Evolutionary conservation across 2,888 invertebrate genomes (phyloP), one percentile per base, ranked within the genome.

Genomic region (Orthosia incerta): DNA sequence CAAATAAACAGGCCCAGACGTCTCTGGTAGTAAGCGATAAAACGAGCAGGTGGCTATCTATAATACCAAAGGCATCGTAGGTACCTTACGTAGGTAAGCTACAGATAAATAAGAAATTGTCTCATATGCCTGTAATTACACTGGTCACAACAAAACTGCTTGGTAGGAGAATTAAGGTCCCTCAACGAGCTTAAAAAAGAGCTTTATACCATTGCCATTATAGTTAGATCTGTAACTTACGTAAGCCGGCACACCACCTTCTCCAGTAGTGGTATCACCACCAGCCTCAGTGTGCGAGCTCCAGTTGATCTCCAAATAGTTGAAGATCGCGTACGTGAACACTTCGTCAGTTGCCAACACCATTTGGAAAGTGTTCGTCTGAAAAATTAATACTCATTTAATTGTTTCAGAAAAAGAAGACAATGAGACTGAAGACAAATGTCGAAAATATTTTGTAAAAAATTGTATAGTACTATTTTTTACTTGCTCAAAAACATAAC

Each of bases 361-460:
- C 97, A 99, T 96, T 97, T 99, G 99, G 96, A 99, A 99, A 0
- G 99, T 99, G 92, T 99, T 99, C 2, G 99, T 99, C 98, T 98
- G 95, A 66, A 74, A 79, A 69, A 76, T 60, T 31, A 62, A n/a
- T 15, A 20, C 46, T 20, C 1, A 39, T 63, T 20, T 1, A 45
- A 63, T 53, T 57, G 23, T 50, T 59, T 31, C 0, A 16, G 5
- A 11, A 12, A 9, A 18, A 18, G n/a, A 20, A 13, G 23, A 48
- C 56, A 18, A n/a, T 53, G n/a, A 20, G 0, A 16, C 20, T 2
- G 1, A 45, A 15, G 2, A 46, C 12, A 48, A 2, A 12, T 2
- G n/a, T 50, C 7, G 50, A 51, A n/a, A 12, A 2, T 51, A 51
- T 11, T 0, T 4, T 12, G 12, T n/a, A 51, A 12, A 51, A 18